Conservation (phyloP, 2,797 vertebrate genomes). For the Gallinago nigripennis region DNA sequence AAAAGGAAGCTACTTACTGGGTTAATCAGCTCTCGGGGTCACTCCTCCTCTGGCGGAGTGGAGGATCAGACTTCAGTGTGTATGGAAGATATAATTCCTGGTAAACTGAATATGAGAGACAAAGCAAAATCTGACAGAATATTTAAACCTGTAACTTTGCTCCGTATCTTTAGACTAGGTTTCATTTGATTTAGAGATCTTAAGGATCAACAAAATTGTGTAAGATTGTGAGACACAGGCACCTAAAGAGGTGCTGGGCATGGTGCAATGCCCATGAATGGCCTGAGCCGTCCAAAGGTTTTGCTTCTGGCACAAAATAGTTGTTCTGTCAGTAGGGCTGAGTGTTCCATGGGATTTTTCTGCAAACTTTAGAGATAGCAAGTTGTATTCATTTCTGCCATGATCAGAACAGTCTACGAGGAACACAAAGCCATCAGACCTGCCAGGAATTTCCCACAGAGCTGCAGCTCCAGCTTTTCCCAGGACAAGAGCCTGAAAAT, state of each 20-base stretch:
- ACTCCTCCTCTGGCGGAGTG: neutral
- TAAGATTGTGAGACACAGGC: neutral
- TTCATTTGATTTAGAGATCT: neutral
- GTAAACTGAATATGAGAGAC: neutral
- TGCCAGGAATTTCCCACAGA: neutral
- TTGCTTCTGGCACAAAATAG: neutral
- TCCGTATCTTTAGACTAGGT: neutral
- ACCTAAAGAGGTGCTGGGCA: neutral
- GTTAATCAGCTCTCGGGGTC: neutral
- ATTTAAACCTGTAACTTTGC: neutral
- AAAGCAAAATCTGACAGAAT: neutral
- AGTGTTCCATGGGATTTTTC: neutral
- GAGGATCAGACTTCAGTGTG: fast-evolving
- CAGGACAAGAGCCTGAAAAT: neutral
- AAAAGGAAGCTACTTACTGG: neutral
- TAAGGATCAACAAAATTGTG: neutral
- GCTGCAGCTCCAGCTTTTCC: neutral
- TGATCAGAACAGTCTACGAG: neutral
- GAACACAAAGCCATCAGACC: neutral
- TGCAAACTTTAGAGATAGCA: neutral
- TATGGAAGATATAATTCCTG: neutral
- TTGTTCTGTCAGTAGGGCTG: neutral
- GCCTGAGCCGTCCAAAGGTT: neutral
- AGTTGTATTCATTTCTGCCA: neutral
- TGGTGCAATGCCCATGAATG: neutral